Conservation (phyloP, 2,888 invertebrate genomes). For the Chydorus sphaericus region DNA sequence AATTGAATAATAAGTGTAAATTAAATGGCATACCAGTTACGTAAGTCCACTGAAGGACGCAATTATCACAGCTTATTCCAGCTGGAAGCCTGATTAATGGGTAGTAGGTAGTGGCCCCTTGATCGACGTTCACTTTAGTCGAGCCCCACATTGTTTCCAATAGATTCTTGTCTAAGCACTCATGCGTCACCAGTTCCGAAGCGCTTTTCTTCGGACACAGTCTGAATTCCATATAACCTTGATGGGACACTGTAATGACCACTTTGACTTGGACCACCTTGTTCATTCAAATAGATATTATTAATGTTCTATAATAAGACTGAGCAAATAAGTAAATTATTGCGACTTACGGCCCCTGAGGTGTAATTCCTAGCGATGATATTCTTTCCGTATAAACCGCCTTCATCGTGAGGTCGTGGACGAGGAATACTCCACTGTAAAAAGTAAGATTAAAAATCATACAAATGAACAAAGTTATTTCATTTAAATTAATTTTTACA, state of each 20-base stretch:
- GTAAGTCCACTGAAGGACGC: constrained; percentile 42
- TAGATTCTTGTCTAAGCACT: constrained; percentile 33
- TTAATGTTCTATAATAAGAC: not conserved
- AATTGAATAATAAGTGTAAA: not conserved
- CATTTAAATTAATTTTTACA: too few relatives aligned
- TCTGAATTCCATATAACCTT: constrained; percentile 20
- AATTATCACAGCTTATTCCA: constrained; percentile 36
- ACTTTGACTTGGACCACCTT: constrained; percentile 19
- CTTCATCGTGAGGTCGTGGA: constrained; percentile 31
- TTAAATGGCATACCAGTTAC: constrained; percentile 26
- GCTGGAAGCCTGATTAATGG: constrained; percentile 30
- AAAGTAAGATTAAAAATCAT: too few relatives aligned
- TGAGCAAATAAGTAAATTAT: not conserved
- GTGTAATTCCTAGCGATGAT: constrained; percentile 19
- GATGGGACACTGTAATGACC: constrained; percentile 31
- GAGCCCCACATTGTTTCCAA: not conserved
- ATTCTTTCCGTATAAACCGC: constrained; percentile 31
- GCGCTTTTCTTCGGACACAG: constrained; percentile 17
- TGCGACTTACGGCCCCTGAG: constrained; percentile 16
- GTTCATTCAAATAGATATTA: not conserved
- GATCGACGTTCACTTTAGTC: not conserved
- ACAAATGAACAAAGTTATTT: too few relatives aligned
- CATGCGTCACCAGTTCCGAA: constrained; percentile 33
- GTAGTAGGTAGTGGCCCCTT: constrained; percentile 18
- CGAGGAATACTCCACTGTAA: constrained; percentile 25